A percentile compares a stretch with the other conserved stretches of the same genome.
Evolutionary conservation across 2,888 invertebrate species (phyloP).

Genomic region (Drosophila ustulata): DNA sequence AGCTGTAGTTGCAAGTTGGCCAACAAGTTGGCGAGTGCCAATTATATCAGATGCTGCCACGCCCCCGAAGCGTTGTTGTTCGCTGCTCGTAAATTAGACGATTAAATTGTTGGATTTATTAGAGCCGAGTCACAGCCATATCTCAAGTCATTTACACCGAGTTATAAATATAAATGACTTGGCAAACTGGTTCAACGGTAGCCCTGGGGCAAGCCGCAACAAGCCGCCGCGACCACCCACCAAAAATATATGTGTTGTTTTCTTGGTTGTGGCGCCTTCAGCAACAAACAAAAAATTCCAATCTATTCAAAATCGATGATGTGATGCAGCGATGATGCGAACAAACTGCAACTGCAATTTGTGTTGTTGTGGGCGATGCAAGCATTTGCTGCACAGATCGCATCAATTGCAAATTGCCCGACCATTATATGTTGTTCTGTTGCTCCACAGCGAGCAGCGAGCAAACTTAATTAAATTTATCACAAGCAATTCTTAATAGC

Average conservation of each 20-base stretch:
- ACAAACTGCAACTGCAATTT: conserved; percentile 2
- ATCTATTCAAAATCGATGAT: conserved; percentile 23
- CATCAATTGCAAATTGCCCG: conserved; percentile 22
- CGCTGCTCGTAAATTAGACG: conserved; percentile 45
- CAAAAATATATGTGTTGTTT: conserved; percentile 8
- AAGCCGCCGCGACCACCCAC: conserved; percentile 15
- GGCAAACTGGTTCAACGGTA: conserved; percentile 58
- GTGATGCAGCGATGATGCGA: conserved; percentile 21
- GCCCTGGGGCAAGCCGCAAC: conserved; percentile 42
- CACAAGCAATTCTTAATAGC: background rate
- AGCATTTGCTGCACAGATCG: conserved; percentile 10
- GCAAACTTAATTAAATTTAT: conserved; percentile 17
- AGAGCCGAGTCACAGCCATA: conserved; percentile 31
- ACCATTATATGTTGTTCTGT: background rate
- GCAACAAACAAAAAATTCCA: background rate
- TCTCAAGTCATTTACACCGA: conserved; percentile 46
- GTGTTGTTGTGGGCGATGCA: conserved; percentile 3
- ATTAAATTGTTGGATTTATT: conserved; percentile 68
- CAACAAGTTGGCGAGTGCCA: conserved; percentile 30
- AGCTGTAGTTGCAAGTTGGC: conserved; percentile 18
- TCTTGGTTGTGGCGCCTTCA: background rate
- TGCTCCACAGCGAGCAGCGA: background rate
- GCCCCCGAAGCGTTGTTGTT: conserved; percentile 41
- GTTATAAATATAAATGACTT: conserved; percentile 49
- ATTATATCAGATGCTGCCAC: conserved; percentile 52